These are phyloP conservation scores for Lophius americanus DNA, from an alignment of 2,797 vertebrate species.

Conservation along the genomic window DNA sequence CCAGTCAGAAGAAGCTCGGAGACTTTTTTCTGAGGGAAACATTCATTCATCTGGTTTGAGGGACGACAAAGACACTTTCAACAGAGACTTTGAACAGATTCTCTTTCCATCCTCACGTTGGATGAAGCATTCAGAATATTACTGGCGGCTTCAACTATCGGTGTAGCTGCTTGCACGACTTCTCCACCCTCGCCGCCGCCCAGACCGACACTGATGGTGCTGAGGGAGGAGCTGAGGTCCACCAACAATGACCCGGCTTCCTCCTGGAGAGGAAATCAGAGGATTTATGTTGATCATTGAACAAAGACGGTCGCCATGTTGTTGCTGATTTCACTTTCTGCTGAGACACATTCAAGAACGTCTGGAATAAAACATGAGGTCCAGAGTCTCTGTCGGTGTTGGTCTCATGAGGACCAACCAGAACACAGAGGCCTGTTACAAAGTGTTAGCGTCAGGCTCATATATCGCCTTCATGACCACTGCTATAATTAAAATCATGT, in stretches of 20 bases:
- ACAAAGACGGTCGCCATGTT: background rate
- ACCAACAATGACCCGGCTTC: constrained; percentile 83
- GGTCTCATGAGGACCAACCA: too few relatives aligned
- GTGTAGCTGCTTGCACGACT: constrained; percentile 76
- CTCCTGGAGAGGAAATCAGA: constrained; percentile 71
- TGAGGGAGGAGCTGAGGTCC: constrained; percentile 85
- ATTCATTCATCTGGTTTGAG: constrained; percentile 12
- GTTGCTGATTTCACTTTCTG: too few relatives aligned
- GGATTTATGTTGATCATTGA: background rate
- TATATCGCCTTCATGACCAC: too few relatives aligned
- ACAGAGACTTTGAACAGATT: background rate
- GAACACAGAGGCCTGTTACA: too few relatives aligned
- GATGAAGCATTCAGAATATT: constrained; percentile 86
- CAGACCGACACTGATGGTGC: constrained; percentile 65
- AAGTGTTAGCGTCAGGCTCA: too few relatives aligned
- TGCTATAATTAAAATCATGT: too few relatives aligned
- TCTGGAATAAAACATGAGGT: too few relatives aligned
- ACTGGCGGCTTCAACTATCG: constrained; percentile 87
- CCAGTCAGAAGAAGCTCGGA: constrained; percentile 81
- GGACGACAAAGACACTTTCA: background rate
- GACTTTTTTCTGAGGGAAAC: constrained; percentile 71
- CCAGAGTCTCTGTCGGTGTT: too few relatives aligned
- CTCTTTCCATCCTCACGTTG: constrained; percentile 49
- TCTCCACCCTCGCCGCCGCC: constrained; percentile 56
- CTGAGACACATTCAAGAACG: too few relatives aligned